Evolutionary conservation across 2,888 invertebrate species (phyloP).

Genomic region (Cerastis leucographa): DNA sequence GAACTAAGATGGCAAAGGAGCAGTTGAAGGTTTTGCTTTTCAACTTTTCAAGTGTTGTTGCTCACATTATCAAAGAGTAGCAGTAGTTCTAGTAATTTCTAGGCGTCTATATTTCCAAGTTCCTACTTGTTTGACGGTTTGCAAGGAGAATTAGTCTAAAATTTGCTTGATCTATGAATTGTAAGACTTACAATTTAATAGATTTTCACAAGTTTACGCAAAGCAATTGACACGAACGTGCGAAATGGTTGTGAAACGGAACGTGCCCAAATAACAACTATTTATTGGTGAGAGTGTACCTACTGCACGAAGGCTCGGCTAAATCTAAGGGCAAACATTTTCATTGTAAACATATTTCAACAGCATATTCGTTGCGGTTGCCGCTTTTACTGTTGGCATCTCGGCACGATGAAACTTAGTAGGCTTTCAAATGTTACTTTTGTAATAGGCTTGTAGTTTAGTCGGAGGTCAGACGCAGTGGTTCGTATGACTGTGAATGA

Average conservation of each 20-base stretch:
- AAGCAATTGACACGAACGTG: slow-evolving; percentile 65
- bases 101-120: not conserved
- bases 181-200: slow-evolving; percentile 30
- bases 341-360: slow-evolving; percentile 43
- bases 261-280: slow-evolving; percentile 63
- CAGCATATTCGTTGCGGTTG: slow-evolving; percentile 11
- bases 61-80: not conserved
- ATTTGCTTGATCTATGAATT: slow-evolving; percentile 29
- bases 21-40: not conserved
- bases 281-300: slow-evolving; percentile 65
- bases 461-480: not conserved
- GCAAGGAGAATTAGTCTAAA: not conserved
- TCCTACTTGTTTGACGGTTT: not conserved
- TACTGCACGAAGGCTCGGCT: slow-evolving; percentile 45
- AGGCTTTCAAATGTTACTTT: slow-evolving; percentile 15
- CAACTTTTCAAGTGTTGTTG: not conserved
- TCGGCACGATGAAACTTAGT: slow-evolving; percentile 10
- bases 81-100: not conserved
- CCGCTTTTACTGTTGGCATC: slow-evolving; percentile 28
- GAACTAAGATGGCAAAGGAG: not conserved
- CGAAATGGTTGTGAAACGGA: slow-evolving; percentile 68
- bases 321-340: slow-evolving; percentile 52
- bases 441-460: slow-evolving; percentile 6
- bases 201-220: slow-evolving; percentile 64
- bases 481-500: slow-evolving; percentile 1